phyloP scores from a whole-genome alignment of 2,797 vertebrate genomes.

The Dendrocincla fuliginosa region DNA sequence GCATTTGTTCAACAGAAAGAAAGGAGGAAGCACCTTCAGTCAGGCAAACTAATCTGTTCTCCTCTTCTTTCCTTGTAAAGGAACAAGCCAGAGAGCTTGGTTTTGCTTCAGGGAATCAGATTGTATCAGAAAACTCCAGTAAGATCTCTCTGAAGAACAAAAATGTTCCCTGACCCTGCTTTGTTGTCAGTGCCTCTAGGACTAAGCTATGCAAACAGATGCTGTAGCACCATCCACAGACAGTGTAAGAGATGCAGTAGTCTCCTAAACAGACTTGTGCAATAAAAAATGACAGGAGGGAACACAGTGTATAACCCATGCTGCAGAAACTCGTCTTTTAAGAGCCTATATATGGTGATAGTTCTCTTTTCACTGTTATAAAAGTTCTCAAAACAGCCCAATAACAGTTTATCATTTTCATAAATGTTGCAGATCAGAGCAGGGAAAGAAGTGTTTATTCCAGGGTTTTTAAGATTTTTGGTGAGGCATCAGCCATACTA shows the following conservation, averaged over 20 bases:
- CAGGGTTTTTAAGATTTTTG: background rate
- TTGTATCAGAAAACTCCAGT: background rate
- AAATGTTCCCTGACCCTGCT: background rate
- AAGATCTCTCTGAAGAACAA: background rate
- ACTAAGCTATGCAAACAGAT: background rate
- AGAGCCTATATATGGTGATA: background rate
- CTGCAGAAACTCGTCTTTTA: slow-evolving; percentile 5
- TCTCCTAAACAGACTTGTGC: background rate
- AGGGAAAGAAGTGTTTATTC: background rate
- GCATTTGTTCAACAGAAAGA: background rate
- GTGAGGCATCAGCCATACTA: background rate
- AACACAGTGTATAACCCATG: background rate
- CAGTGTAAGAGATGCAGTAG: background rate
- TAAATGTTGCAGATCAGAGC: background rate
- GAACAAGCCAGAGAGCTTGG: background rate
- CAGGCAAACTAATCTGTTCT: background rate
- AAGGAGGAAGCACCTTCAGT: background rate
- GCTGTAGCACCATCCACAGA: background rate
- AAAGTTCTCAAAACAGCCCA: slow-evolving; percentile 1
- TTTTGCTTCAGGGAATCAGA: background rate
- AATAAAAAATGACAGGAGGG: slow-evolving; percentile 13
- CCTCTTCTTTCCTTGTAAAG: background rate
- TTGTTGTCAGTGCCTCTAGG: background rate
- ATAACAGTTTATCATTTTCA: background rate
- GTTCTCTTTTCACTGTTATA: background rate